A percentile compares a stretch with the other conserved stretches of the same genome.
Evolutionary conservation across 1,140 invertebrate species (phyloP).

Genomic region (Drosophila parvula): DNA sequence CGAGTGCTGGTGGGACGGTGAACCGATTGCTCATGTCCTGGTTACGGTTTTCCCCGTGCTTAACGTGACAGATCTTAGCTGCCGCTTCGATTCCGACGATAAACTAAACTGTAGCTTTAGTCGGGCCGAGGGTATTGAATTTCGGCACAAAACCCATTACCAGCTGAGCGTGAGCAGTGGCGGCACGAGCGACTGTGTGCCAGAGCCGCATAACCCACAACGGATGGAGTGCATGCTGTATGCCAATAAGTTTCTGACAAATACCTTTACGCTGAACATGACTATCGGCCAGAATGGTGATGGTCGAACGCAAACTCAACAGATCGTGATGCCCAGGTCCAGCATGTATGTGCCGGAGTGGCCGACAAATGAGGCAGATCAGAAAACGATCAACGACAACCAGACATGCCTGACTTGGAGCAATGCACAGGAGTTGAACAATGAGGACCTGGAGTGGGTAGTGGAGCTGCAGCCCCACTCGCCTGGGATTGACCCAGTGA

Average conservation of each 20-base stretch:
- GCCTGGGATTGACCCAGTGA: no score
- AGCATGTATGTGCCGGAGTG: neutral
- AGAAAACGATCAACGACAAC: neutral
- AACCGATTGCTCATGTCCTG: fast-evolving
- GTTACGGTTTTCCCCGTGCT: neutral
- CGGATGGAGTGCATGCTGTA: neutral
- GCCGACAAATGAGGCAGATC: neutral
- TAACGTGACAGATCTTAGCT: neutral
- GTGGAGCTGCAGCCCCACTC: neutral
- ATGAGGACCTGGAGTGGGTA: neutral
- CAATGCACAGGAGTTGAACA: fast-evolving
- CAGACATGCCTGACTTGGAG: neutral
- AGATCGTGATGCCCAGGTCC: neutral
- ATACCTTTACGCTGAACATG: slow-evolving; percentile 5
- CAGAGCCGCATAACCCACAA: neutral
- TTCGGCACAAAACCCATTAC: neutral
- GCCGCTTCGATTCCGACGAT: neutral
- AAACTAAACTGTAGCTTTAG: slow-evolving; percentile 1
- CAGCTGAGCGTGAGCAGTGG: neutral
- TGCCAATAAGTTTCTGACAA: neutral
- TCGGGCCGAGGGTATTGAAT: neutral
- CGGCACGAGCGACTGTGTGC: neutral
- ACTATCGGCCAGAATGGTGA: neutral
- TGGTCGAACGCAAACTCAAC: neutral
- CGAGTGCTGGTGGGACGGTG: neutral